Evolutionary conservation across 2,797 vertebrate genomes (phyloP).

Genomic region (Siniperca scherzeri): DNA sequence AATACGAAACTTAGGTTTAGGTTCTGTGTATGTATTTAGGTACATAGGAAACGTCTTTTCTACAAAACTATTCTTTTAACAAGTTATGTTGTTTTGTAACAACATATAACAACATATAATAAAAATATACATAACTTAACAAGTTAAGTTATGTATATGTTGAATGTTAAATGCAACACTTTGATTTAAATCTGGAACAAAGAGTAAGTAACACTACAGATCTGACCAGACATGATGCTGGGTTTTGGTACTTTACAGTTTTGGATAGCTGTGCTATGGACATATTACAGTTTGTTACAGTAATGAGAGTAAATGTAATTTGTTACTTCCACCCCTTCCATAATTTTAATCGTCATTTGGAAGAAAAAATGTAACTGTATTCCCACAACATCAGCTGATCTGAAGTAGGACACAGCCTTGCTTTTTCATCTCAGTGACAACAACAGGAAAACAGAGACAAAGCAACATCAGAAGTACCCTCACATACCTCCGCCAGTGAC

Average conservation of each 20-base stretch:
- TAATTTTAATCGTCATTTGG: background rate
- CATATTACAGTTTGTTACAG: background rate
- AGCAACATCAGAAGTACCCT: constrained; percentile 56
- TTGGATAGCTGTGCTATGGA: background rate
- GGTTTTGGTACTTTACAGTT: background rate
- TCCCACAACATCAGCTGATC: background rate
- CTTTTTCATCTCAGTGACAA: constrained; percentile 30
- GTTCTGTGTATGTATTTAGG: background rate
- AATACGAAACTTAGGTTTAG: background rate
- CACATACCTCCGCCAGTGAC: constrained; percentile 51
- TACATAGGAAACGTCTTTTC: too few relatives aligned
- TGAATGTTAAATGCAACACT: background rate
- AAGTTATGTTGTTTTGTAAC: background rate
- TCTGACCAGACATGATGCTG: too few relatives aligned
- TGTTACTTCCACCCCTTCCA: background rate
- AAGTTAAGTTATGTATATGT: background rate
- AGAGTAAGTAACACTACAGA: background rate
- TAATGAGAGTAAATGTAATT: background rate
- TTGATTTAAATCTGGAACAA: background rate
- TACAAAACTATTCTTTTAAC: background rate
- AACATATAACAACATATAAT: too few relatives aligned
- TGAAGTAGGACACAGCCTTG: background rate
- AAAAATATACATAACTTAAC: too few relatives aligned
- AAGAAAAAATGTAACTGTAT: background rate
- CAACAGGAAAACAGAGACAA: constrained; percentile 41